Conservation (phyloP, 2,888 invertebrate species). For the Latheticus oryzae region DNA sequence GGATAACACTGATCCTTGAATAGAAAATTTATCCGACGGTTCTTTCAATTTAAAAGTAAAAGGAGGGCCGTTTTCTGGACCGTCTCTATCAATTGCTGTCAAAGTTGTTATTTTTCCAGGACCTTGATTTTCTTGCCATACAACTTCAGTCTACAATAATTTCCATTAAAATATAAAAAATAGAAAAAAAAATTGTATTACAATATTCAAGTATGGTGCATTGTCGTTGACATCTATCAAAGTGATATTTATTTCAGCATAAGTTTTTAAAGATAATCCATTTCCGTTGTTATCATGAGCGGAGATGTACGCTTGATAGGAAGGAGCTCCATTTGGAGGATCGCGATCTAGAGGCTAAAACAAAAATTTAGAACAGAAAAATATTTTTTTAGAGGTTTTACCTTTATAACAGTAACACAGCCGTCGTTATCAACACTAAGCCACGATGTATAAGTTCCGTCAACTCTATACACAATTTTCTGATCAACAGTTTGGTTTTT, state of each 20-base stretch:
- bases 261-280: constrained; percentile 73
- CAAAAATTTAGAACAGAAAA: constrained; percentile 8
- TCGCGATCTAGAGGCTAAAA: constrained; percentile 86
- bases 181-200: constrained; percentile 59
- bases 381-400: background rate
- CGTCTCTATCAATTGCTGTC: constrained; percentile 84
- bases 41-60: constrained; percentile 80
- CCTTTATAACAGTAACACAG: constrained; percentile 68
- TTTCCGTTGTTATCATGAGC: constrained; percentile 83
- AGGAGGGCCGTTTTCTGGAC: constrained; percentile 86
- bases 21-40: constrained; percentile 78
- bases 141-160: constrained; percentile 73
- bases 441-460: constrained; percentile 77
- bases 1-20: constrained; percentile 72
- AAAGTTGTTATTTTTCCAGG: constrained; percentile 70
- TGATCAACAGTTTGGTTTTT: constrained; percentile 80
- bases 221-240: constrained; percentile 93
- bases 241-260: constrained; percentile 75
- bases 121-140: constrained; percentile 84
- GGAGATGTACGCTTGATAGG: constrained; percentile 79
- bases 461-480: constrained; percentile 81
- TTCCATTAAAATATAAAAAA: constrained; percentile 43
- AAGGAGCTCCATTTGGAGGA: constrained; percentile 84
- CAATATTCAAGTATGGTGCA: constrained; percentile 85
- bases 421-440: constrained; percentile 80